phyloP scores from a whole-genome alignment of 2,113 vertebrate genomes.

The Nipponia nippon region DNA sequence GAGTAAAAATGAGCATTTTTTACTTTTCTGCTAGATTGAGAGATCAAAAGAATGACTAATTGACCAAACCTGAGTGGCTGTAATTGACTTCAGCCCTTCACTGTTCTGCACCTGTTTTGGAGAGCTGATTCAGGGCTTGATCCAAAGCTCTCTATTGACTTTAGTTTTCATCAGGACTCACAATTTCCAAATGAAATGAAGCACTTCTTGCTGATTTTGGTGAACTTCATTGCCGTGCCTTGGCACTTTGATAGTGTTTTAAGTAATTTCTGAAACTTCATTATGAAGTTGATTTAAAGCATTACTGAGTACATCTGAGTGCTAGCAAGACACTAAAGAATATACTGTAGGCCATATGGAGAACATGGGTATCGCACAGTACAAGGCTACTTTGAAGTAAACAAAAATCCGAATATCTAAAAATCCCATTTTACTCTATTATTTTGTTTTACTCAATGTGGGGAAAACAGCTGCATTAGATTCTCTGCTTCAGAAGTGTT shows the following conservation, averaged over 20 bases:
- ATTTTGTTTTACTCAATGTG: neutral
- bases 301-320: neutral
- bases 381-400: neutral
- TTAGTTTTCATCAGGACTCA: neutral
- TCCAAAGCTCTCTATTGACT: neutral
- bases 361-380: neutral
- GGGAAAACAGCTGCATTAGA: neutral
- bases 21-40: neutral
- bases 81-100: conserved; percentile 36
- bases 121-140: neutral
- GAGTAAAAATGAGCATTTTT: neutral
- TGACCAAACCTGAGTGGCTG: neutral
- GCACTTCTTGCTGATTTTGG: neutral
- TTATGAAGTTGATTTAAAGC: neutral
- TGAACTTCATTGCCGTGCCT: neutral
- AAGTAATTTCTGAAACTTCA: neutral
- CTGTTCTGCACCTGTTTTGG: conserved; percentile 31
- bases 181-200: neutral
- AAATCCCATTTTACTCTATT: neutral
- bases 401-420: neutral
- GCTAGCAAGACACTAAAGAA: neutral
- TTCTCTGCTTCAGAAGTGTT: neutral
- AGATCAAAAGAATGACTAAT: conserved; percentile 46
- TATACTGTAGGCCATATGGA: neutral
- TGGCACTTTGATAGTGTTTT: neutral